Evolutionary conservation across 1,140 invertebrate species (phyloP).

Genomic region (Platorchestia sp.): DNA sequence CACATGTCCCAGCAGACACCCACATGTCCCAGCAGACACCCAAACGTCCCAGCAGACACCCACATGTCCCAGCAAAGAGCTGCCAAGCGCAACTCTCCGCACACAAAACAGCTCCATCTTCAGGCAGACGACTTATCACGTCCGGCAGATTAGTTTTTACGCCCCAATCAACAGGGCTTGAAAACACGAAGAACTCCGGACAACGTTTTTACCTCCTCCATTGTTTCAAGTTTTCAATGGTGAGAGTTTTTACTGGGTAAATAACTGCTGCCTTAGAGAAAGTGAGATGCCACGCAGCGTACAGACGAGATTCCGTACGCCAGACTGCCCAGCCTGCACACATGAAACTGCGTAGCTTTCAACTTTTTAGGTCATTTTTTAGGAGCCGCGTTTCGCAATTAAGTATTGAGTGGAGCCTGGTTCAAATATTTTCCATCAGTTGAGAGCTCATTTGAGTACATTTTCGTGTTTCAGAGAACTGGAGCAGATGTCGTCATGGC

Average conservation of each 20-base stretch:
- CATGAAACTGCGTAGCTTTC: not conserved
- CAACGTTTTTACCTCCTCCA: not conserved
- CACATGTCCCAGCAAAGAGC: not conserved
- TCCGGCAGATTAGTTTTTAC: not conserved
- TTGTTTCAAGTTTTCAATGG: constrained; percentile 43
- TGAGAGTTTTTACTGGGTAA: not conserved
- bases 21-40: no score
- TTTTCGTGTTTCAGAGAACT: not conserved
- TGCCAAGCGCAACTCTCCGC: not conserved
- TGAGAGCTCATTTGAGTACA: not conserved
- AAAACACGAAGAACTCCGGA: constrained; percentile 5
- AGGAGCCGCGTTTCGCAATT: not conserved
- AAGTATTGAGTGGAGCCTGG: not conserved
- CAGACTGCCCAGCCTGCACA: not conserved
- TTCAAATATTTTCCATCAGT: not conserved
- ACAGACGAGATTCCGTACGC: not conserved
- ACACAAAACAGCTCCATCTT: no score
- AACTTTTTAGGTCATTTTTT: not conserved
- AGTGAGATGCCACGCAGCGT: not conserved
- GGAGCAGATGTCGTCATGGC: no score
- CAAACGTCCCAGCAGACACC: no score
- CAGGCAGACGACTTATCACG: no score
- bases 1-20: no score
- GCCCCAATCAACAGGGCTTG: not conserved
- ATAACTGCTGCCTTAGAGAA: constrained; percentile 18